Evolutionary conservation across 2,888 invertebrate genomes (phyloP).

Genomic region (Pseudococcus jackbeardsleyi): DNA sequence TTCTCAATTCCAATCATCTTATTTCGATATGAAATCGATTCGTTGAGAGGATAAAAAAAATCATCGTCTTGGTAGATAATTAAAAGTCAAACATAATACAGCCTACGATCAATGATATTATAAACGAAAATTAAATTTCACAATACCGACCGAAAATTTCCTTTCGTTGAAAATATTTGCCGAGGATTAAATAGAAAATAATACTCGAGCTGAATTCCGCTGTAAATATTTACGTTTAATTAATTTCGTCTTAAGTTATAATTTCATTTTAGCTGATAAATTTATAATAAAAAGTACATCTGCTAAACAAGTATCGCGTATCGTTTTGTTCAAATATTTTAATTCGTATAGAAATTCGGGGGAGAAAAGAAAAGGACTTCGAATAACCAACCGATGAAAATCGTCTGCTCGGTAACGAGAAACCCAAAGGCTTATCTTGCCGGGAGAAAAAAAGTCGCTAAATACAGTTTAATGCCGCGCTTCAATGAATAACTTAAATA

Average conservation of each 20-base stretch:
- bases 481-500: not conserved
- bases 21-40: not conserved
- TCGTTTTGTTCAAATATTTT: conserved; percentile 12
- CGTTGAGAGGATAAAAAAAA: not conserved
- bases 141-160: conserved; percentile 12
- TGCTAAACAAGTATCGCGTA: not conserved
- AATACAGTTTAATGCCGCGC: not conserved
- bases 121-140: conserved; percentile 12
- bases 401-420: not conserved
- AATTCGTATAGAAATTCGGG: not conserved
- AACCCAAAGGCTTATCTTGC: not conserved
- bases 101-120: not conserved
- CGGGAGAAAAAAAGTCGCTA: not conserved
- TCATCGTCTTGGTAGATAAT: not conserved
- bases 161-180: conserved; percentile 21
- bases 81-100: conserved; percentile 22
- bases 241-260: conserved; percentile 22
- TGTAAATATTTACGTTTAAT: conserved; percentile 22
- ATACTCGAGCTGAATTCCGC: conserved; percentile 1
- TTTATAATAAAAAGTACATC: conserved; percentile 12
- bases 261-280: conserved; percentile 17
- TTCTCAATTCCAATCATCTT: not conserved
- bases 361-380: not conserved
- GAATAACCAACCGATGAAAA: no score
- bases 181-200: conserved; percentile 17